A percentile compares a stretch with the other conserved stretches of the same genome.
Conservation (phyloP, 2,888 invertebrate genomes). For the Rhamphomyia laevipes region DNA sequence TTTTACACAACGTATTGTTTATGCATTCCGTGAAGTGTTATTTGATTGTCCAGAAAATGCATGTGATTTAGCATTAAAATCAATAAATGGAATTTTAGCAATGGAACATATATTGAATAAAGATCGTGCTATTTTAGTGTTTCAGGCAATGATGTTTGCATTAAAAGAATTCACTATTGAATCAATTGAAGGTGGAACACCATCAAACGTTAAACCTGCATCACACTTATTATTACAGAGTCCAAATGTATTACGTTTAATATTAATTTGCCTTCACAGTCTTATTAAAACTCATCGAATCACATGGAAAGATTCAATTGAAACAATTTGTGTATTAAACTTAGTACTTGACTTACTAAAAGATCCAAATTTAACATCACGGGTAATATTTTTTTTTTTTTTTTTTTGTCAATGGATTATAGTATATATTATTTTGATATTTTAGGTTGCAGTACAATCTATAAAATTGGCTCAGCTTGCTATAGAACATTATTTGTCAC, state of each 20-base stretch:
- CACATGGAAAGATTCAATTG: slow-evolving; percentile 66
- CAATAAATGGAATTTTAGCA: slow-evolving; percentile 32
- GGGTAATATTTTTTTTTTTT: slow-evolving; percentile 32
- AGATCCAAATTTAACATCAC: slow-evolving; percentile 40
- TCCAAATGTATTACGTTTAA: slow-evolving; percentile 47
- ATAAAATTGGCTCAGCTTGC: slow-evolving; percentile 57
- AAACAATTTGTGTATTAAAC: slow-evolving; percentile 54
- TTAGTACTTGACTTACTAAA: slow-evolving; percentile 43
- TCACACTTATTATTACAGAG: slow-evolving; percentile 37
- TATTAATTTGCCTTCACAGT: slow-evolving; percentile 51
- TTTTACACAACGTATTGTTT: slow-evolving; percentile 49
- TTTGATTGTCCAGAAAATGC: slow-evolving; percentile 17
- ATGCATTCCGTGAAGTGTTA: slow-evolving; percentile 43
- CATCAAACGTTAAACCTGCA: slow-evolving; percentile 1
- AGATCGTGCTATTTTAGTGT: slow-evolving; percentile 48
- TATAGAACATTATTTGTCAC: slow-evolving; percentile 63
- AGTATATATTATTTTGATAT: slow-evolving; percentile 15
- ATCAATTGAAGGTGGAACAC: not conserved
- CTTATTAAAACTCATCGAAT: slow-evolving; percentile 58
- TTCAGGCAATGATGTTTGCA: slow-evolving; percentile 50
- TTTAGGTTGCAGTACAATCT: slow-evolving; percentile 57
- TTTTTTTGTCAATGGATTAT: not conserved
- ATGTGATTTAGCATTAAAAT: slow-evolving; percentile 30
- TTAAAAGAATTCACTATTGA: slow-evolving; percentile 42
- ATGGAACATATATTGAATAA: slow-evolving; percentile 44